Evolutionary conservation across 1,140 invertebrate species (phyloP), one percentile per base, ranked within the genome.

Genomic region (Dolichoris vasculosae): DNA sequence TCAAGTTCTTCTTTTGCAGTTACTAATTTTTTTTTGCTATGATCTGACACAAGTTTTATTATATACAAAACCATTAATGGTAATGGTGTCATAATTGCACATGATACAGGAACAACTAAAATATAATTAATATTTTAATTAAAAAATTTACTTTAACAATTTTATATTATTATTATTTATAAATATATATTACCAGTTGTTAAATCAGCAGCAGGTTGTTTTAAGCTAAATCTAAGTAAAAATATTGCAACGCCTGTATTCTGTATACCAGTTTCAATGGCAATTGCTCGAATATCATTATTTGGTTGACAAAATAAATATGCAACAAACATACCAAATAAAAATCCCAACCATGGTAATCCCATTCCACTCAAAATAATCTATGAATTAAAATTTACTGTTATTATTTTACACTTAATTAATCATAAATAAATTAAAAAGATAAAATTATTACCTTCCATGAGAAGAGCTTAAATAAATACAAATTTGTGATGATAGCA

Each of bases 171-270:
- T 76, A 82, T n/a, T 48, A 63, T 55, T 67, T 23, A 2, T n/a
- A 86, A 67, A 43, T 64, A 78, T 81, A 76, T 76, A 82, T 90
- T 92, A 96, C 96, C 96, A 86, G 96, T 97, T n/a, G 97, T 97
- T 43, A 97, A 92, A 94, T 97, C 97, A 1, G 96, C 96, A 88
- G 95, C 95, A 11, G 97, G 97, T 89, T 97, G 96, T 11, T 93
- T 93, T 46, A 97, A 92, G 67, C 95, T 94, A 91, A 96, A 95
- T 82, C 95, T 93, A 30, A 98, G 93, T 80, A 99, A 93, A 90
- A 98, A 96, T 88, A 99, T 98, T 0, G 97, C 95, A 87, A 99
- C 97, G 32, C 98, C 98, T 0, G 98, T 98, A 93, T 99, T 99
- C 93, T 99, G 98, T 80, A 99, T 96, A 64, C 98, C 98, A 26